phyloP scores from a whole-genome alignment of 2,797 vertebrate genomes.

The Brachymystax lenok region DNA sequence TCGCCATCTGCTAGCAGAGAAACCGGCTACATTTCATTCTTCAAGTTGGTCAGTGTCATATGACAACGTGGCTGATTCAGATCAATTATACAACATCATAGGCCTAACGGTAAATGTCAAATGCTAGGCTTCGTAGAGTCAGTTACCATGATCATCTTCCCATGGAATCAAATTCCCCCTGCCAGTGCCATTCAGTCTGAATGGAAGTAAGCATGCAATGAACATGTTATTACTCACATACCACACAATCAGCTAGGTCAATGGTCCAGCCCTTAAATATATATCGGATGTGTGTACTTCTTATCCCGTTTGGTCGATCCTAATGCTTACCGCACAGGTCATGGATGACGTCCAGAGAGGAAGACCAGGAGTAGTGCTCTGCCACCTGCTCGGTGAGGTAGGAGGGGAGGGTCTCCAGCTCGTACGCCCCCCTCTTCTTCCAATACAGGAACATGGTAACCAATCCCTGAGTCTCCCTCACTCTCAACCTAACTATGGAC shows the following conservation, averaged over 20 bases:
- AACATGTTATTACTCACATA: neutral
- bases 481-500: neutral
- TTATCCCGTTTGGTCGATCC: neutral
- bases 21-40: neutral
- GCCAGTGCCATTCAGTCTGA: neutral
- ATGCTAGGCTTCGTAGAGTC: neutral
- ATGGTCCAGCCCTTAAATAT: neutral
- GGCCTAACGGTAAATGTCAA: neutral
- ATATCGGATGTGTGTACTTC: neutral
- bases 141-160: conserved; percentile 2
- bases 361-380: conserved; percentile 90
- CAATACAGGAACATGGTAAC: conserved; percentile 89
- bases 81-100: conserved; percentile 13
- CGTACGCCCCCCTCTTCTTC: conserved; percentile 89
- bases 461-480: neutral
- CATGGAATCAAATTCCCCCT: neutral
- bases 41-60: conserved; percentile 9
- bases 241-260: neutral
- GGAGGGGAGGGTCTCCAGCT: conserved; percentile 82
- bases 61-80: conserved; percentile 33
- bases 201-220: neutral
- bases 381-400: conserved; percentile 63
- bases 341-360: conserved; percentile 82
- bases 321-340: conserved; percentile 84
- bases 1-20: conserved; percentile 9